Conservation (phyloP, 2,797 vertebrate genomes). For the Martes flavigula region DNA sequence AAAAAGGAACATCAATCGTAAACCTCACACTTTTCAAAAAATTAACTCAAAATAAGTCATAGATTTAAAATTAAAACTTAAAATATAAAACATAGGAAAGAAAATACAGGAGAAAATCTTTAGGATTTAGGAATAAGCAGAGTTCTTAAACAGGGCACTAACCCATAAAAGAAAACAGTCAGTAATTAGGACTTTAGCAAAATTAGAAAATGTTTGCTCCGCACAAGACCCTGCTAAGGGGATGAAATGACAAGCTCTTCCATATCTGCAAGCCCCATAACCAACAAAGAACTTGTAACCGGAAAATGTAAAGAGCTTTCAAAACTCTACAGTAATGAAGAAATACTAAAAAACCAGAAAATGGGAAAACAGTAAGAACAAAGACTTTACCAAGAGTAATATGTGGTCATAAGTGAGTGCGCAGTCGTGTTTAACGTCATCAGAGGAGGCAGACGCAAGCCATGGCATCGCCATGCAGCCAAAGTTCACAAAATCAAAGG, state of each 20-base stretch:
- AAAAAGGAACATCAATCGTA: background rate
- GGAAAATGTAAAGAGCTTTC: background rate
- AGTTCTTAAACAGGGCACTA: background rate
- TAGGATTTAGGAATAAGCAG: background rate
- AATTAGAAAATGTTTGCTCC: background rate
- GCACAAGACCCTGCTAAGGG: too few species aligned
- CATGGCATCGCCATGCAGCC: too few species aligned
- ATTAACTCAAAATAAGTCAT: background rate
- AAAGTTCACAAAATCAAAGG: background rate
- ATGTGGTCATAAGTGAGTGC: background rate
- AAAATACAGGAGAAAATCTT: background rate
- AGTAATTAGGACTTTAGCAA: background rate
- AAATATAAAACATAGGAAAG: background rate
- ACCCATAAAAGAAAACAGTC: background rate
- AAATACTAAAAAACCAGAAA: background rate
- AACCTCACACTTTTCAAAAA: background rate
- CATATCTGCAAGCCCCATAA: fast-evolving
- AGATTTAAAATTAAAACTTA: background rate
- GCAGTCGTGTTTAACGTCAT: background rate
- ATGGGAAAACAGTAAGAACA: background rate
- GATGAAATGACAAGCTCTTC: background rate
- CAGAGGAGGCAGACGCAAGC: background rate
- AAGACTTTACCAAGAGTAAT: background rate
- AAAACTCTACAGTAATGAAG: background rate
- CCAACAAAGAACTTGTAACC: background rate